phyloP scores from a whole-genome alignment of 2,888 invertebrate genomes.

The Himalopsyche anomala region DNA sequence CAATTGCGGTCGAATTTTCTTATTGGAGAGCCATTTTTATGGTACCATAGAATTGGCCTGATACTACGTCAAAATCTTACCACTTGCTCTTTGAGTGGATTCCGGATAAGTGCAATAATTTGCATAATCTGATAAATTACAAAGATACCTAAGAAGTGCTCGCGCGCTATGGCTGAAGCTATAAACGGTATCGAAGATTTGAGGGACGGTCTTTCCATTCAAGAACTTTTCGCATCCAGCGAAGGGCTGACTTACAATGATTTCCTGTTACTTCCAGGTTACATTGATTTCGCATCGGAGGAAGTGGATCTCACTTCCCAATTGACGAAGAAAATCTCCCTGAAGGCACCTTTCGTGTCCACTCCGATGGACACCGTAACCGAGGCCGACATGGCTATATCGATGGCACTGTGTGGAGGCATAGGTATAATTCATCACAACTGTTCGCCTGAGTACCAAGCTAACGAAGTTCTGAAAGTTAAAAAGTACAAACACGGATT shows the following conservation, averaged over 20 bases:
- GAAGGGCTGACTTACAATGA: constrained; percentile 98
- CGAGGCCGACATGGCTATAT: constrained; percentile 99
- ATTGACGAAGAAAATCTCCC: constrained; percentile 90
- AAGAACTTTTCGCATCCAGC: constrained; percentile 87
- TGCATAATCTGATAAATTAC: neutral
- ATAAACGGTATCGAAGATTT: constrained; percentile 69
- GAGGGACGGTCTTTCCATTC: constrained; percentile 90
- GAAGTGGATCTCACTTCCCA: constrained; percentile 94
- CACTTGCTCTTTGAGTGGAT: constrained; percentile 51
- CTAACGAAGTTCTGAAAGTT: constrained; percentile 96
- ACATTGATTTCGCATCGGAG: constrained; percentile 95
- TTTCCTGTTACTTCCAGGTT: constrained; percentile 97
- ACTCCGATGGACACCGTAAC: constrained; percentile 99
- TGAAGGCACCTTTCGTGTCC: constrained; percentile 96
- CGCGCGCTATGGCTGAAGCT: constrained; percentile 42
- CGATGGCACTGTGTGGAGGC: constrained; percentile 98
- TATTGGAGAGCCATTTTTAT: neutral
- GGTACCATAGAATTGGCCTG: neutral
- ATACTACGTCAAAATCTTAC: constrained; percentile 7
- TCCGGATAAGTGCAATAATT: constrained; percentile 43
- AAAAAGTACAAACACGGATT: constrained; percentile 99
- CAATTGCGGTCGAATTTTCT: neutral
- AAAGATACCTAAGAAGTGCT: neutral
- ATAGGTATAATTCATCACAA: constrained; percentile 99
- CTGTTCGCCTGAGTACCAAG: constrained; percentile 95